A percentile compares a stretch with the other conserved stretches of the same genome.
phyloP scores from a whole-genome alignment of 2,113 vertebrate species.

The Psettodes erumei region DNA sequence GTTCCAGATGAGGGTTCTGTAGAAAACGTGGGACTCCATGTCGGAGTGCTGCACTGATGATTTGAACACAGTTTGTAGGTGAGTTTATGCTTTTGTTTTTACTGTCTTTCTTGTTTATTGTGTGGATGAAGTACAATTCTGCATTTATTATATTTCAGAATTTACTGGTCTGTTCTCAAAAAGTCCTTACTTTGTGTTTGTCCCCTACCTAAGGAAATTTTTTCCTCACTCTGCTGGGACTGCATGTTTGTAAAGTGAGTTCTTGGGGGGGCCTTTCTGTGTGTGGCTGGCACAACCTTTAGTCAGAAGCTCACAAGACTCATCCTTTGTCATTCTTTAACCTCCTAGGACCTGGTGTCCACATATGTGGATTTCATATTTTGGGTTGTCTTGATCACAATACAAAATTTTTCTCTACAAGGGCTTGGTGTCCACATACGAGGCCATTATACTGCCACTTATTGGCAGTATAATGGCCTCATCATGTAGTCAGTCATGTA shows the following conservation, averaged over 20 bases:
- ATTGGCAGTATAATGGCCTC: too few relatives aligned
- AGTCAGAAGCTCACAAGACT: slow-evolving; percentile 38
- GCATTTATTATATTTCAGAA: background rate
- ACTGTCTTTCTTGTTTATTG: background rate
- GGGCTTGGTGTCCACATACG: slow-evolving; percentile 20
- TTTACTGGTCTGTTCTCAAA: background rate
- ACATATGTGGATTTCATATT: too few relatives aligned
- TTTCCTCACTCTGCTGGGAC: slow-evolving; percentile 44
- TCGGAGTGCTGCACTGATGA: slow-evolving; percentile 52
- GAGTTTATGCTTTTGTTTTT: slow-evolving; percentile 46
- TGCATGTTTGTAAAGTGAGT: slow-evolving; percentile 50
- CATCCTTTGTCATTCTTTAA: slow-evolving; percentile 50
- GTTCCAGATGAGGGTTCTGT: slow-evolving; percentile 57
- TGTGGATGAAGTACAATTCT: background rate
- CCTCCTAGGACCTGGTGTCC: slow-evolving; percentile 36
- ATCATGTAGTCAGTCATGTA: too few relatives aligned
- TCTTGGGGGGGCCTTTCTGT: slow-evolving; percentile 18
- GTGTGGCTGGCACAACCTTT: slow-evolving; percentile 59
- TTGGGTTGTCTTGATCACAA: too few relatives aligned
- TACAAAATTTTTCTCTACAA: too few relatives aligned
- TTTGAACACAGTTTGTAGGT: slow-evolving; percentile 64
- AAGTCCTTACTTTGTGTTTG: slow-evolving; percentile 20
- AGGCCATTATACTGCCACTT: too few relatives aligned
- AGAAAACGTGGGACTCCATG: slow-evolving; percentile 41
- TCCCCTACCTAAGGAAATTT: background rate